These are phyloP conservation scores for Brachirus orientalis DNA, from an alignment of 2,113 vertebrate species.

Conservation along the genomic window DNA sequence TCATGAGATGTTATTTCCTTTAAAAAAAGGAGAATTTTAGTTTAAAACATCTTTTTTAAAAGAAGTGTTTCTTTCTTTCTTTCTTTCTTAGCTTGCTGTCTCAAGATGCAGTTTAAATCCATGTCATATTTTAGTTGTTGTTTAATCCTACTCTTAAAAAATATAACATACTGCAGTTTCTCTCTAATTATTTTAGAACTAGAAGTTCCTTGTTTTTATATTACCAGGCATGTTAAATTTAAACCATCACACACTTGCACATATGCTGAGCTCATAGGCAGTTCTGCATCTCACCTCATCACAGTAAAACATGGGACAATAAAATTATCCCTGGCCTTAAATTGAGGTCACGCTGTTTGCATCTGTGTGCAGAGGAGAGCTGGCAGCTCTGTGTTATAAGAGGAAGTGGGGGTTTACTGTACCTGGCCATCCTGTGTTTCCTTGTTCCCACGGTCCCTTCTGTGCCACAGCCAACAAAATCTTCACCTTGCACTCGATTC, in stretches of 20 bases:
- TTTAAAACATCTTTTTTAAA: too few relatives aligned
- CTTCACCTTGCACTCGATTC: too few relatives aligned
- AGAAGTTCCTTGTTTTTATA: conserved; percentile 20
- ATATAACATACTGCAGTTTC: conserved; percentile 12
- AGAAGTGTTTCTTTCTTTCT: too few relatives aligned
- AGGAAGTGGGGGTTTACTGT: neutral
- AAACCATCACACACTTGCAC: conserved; percentile 31
- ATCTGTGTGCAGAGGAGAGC: neutral
- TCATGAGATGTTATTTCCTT: neutral
- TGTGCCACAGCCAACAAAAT: too few relatives aligned
- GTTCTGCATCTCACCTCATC: conserved; percentile 53
- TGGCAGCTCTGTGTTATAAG: conserved; percentile 7
- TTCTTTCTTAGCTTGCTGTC: accelerated
- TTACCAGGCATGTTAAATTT: conserved; percentile 26
- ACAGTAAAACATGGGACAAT: conserved; percentile 26
- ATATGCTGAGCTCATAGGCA: neutral
- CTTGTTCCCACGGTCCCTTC: conserved; percentile 54
- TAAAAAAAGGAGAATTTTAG: too few relatives aligned
- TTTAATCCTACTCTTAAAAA: neutral
- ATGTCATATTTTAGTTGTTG: neutral
- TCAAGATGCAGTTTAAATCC: neutral
- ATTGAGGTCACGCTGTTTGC: neutral
- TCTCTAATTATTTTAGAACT: conserved; percentile 11
- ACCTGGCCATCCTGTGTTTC: conserved; percentile 46
- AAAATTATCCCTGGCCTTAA: conserved; percentile 38